Percentiles rank a stretch among this genome's conserved stretches.
phyloP scores from a whole-genome alignment of 2,888 invertebrate species.

The Xestia sexstrigata region DNA sequence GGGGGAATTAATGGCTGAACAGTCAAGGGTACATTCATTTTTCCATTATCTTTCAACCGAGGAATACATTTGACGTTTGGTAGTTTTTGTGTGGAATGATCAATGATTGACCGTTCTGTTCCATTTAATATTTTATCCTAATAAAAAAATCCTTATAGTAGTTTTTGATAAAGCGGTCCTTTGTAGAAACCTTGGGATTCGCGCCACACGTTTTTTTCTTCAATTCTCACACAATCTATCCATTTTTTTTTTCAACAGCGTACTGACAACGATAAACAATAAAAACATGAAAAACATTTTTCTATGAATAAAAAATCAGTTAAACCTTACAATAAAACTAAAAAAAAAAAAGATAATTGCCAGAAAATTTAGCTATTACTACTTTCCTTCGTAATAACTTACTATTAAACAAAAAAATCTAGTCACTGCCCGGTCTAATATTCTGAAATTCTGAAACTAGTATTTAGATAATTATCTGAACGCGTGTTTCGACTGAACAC shows the following conservation, averaged over 20 bases:
- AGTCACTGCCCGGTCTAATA: not conserved
- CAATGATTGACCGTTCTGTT: too few relatives aligned
- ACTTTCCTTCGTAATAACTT: not conserved
- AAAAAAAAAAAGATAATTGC: not conserved
- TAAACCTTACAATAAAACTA: not conserved
- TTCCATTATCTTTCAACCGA: not conserved
- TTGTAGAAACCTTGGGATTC: too few relatives aligned
- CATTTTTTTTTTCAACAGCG: not conserved
- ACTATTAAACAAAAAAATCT: not conserved
- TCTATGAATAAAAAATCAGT: not conserved
- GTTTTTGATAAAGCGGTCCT: not conserved
- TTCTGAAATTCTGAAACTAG: conserved; percentile 1
- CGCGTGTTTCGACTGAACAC: conserved; percentile 1
- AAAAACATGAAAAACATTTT: not conserved
- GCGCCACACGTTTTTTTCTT: too few relatives aligned
- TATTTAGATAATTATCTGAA: conserved; percentile 9
- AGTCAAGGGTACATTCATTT: not conserved
- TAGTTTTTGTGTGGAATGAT: not conserved
- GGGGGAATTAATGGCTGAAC: not conserved
- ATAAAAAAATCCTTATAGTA: not conserved
- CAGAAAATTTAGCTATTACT: not conserved
- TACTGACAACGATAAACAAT: not conserved
- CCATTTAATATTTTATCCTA: not conserved
- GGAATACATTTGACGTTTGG: not conserved
- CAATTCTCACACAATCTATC: too few relatives aligned